phyloP scores from a whole-genome alignment of 2,797 vertebrate genomes.

The Ibycter americanus region DNA sequence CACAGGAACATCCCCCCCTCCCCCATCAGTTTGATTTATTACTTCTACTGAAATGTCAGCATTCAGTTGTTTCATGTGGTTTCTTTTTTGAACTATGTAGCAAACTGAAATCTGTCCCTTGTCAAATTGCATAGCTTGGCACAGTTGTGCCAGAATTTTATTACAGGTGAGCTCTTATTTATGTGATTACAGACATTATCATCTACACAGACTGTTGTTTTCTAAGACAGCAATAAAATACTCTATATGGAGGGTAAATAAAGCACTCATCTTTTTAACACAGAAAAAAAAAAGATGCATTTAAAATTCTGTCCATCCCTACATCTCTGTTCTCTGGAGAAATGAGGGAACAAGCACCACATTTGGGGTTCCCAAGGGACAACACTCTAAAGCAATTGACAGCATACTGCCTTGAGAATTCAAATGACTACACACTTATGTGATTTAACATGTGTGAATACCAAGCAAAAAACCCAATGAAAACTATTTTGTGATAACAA shows the following conservation, averaged over 20 bases:
- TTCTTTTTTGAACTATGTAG: constrained; percentile 24
- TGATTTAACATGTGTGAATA: background rate
- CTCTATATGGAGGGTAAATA: background rate
- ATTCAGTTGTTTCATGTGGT: constrained; percentile 42
- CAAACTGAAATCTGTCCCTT: constrained; percentile 8
- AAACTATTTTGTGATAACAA: background rate
- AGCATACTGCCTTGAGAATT: background rate
- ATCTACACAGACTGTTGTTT: background rate
- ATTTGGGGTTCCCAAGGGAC: background rate
- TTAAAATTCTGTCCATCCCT: background rate
- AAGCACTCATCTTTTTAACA: background rate
- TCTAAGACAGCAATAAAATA: background rate
- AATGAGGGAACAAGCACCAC: background rate
- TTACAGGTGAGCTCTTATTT: background rate
- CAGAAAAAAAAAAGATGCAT: background rate
- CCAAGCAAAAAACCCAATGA: background rate
- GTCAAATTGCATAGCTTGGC: background rate
- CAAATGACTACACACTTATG: background rate
- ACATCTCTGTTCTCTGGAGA: background rate
- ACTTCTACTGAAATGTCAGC: constrained; percentile 23
- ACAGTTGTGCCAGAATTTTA: background rate
- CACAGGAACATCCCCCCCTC: constrained; percentile 11
- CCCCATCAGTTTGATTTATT: constrained; percentile 52
- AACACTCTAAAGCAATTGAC: background rate
- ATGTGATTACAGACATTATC: background rate